Conservation (phyloP, 2,888 invertebrate species). For the Rhopalosiphum nymphaeae region DNA sequence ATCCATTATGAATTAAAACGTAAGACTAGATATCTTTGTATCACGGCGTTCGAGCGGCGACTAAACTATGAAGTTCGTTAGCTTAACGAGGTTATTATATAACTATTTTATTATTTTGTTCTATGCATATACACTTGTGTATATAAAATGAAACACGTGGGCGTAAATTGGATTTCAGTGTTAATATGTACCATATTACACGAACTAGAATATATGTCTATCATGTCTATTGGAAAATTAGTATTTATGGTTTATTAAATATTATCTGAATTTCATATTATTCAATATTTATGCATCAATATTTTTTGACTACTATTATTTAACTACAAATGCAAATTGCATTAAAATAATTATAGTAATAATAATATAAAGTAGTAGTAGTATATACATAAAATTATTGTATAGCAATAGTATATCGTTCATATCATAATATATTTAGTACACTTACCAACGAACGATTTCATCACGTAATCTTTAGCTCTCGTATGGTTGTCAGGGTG, state of each 20-base stretch:
- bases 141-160: not conserved
- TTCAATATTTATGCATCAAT: not conserved
- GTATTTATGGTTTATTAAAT: not conserved
- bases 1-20: not conserved
- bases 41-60: not conserved
- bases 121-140: not conserved
- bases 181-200: not conserved
- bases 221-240: not conserved
- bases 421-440: not conserved
- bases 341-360: too few relatives aligned
- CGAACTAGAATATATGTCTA: not conserved
- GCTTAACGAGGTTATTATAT: not conserved
- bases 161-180: not conserved
- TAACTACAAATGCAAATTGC: not conserved
- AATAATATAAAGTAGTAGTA: too few relatives aligned
- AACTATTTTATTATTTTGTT: not conserved
- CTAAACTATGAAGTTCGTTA: not conserved
- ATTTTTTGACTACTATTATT: not conserved
- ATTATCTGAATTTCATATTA: not conserved
- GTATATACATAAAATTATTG: not conserved
- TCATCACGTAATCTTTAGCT: conserved; percentile 63
- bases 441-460: conserved; percentile 64
- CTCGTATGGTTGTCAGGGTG: conserved; percentile 62
- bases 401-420: not conserved
- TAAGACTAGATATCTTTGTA: not conserved